Evolutionary conservation across 2,888 invertebrate genomes (phyloP).

Genomic region (Drosophila crucigera): DNA sequence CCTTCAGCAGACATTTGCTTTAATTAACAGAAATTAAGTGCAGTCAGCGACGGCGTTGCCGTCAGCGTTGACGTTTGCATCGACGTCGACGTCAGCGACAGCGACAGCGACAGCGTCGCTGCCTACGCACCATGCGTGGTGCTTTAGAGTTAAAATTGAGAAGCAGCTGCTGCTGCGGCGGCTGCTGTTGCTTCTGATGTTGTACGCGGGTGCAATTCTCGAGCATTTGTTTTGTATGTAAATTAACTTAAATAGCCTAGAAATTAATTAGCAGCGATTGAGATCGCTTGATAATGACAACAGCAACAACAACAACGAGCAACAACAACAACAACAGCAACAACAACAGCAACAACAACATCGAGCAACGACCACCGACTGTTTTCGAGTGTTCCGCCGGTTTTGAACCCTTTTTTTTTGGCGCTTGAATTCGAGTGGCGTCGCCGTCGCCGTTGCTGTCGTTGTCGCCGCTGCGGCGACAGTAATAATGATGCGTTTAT

Average conservation of each 20-base stretch:
- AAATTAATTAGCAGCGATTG: slow-evolving; percentile 81
- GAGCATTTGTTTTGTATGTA: slow-evolving; percentile 72
- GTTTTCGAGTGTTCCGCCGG: slow-evolving; percentile 42
- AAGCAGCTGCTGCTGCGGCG: slow-evolving; percentile 10
- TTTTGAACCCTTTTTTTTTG: slow-evolving; percentile 54
- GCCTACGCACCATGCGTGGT: slow-evolving; percentile 60
- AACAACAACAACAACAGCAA: slow-evolving; percentile 12
- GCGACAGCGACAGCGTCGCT: slow-evolving; percentile 41
- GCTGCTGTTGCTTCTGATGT: slow-evolving; percentile 23
- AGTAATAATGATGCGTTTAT: slow-evolving; percentile 83
- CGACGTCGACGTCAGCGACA: slow-evolving; percentile 39
- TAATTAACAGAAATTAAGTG: slow-evolving; percentile 77
- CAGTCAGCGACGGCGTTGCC: slow-evolving; percentile 28
- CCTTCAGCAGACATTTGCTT: slow-evolving; percentile 64
- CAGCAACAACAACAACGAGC: slow-evolving; percentile 30
- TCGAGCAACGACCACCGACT: slow-evolving; percentile 54
- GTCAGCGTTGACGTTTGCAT: slow-evolving; percentile 22
- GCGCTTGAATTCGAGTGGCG: slow-evolving; percentile 41
- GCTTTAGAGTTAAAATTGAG: slow-evolving; percentile 1
- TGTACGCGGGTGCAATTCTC: slow-evolving; percentile 69
- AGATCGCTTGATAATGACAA: slow-evolving; percentile 76
- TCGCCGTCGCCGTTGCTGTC: slow-evolving; percentile 27
- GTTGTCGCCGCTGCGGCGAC: slow-evolving; percentile 67
- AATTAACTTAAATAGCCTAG: slow-evolving; percentile 80
- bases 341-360: slow-evolving; percentile 12